Conservation (phyloP, 2,888 invertebrate genomes). For the Trachelus tabidus region DNA sequence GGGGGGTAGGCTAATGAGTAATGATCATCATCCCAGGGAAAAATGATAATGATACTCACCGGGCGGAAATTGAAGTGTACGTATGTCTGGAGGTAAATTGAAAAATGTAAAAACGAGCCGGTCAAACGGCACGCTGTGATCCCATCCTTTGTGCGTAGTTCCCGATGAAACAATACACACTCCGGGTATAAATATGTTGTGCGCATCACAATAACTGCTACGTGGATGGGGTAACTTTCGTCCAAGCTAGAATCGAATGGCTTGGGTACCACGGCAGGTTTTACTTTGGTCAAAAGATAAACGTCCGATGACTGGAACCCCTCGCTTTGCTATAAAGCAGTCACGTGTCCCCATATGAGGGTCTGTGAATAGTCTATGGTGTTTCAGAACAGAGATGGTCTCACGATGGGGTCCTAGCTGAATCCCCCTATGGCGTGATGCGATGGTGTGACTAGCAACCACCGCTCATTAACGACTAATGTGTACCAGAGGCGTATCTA, state of each 20-base stretch:
- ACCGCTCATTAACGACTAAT: conserved; percentile 49
- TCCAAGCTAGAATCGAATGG: conserved; percentile 18
- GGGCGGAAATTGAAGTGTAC: background rate
- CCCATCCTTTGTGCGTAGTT: conserved; percentile 35
- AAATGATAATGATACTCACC: background rate
- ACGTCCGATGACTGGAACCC: conserved; percentile 30
- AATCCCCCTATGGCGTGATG: conserved; percentile 45
- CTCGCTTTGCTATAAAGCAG: conserved; percentile 51
- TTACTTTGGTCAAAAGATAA: conserved; percentile 52
- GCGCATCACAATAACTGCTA: conserved; percentile 48
- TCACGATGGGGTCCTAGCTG: conserved; percentile 51
- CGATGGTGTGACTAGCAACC: conserved; percentile 45
- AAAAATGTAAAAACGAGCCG: conserved; percentile 37
- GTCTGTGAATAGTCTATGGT: conserved; percentile 48
- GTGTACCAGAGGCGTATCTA: conserved; percentile 24
- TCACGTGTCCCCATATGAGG: conserved; percentile 56
- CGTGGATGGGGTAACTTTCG: conserved; percentile 32
- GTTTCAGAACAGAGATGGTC: conserved; percentile 56
- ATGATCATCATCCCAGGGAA: background rate
- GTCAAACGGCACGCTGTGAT: conserved; percentile 13
- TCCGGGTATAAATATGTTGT: conserved; percentile 43
- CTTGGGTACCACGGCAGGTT: background rate
- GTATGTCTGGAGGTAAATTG: conserved; percentile 20
- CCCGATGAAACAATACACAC: conserved; percentile 45
- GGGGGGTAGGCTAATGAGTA: background rate